Base-by-base conservation (phyloP, 2,113 vertebrate species). In the Anolis sagrei region DNA sequence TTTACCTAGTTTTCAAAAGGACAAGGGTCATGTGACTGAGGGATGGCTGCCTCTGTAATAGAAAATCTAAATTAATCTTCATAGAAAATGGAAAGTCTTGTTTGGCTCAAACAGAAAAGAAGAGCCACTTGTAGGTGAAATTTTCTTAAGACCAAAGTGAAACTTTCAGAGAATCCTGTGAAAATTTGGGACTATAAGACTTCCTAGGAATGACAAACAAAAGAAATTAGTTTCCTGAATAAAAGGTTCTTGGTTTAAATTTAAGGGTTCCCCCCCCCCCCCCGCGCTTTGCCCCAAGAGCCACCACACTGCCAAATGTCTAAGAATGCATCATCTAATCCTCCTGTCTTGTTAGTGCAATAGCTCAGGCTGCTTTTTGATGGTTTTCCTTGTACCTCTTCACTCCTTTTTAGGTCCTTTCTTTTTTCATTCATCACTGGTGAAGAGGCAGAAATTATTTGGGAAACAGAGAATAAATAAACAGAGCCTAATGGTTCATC, bases 21-120 rank as follows among this genome's bases (percentile, higher is more conserved):
- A 86, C 78, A 74, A 83, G 90, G 87, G 87, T 94, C 93, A 93
- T 84, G 82, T 92, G 91, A 78, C 83, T 54, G 83, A 72, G 91
- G 89, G 79, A 39, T 91, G 90, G 90, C 87, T 91, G 92, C 89
- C 89, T 88, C 77, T 0, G 91, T 92, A 86, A 94, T 89, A 94
- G 95, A 95, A 96, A 95, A 93, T 85, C 89, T 8, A 93, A 96
- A 96, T 96, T 96, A 96, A 96, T 94, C 95, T 95, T 87, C 84
- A 83, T 74, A 91, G 92, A 94, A 90, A 95, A 87, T 39, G 86
- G 92, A 83, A 85, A 87, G 90, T 84, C 92, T 92, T 91, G 91
- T 95, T 92, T 92, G 93, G 92, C 82, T 92, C 90, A 89, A 29
- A 89, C 91, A 93, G 89, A 92, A 96, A 93, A 90, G 91, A 91